Evolutionary conservation across 2,797 vertebrate genomes (phyloP).

Genomic region (Hirundo rustica): DNA sequence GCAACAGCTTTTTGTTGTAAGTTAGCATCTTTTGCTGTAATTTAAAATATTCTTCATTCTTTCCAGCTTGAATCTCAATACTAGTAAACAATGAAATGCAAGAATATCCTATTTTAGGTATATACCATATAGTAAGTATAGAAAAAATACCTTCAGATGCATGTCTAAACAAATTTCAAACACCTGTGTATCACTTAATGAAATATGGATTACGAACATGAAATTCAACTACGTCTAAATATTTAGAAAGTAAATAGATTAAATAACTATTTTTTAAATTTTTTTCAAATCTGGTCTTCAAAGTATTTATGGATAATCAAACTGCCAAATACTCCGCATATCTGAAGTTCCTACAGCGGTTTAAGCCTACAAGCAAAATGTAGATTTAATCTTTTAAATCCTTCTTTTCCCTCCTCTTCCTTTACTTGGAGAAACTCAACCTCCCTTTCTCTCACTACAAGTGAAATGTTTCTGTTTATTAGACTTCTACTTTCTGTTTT

Average conservation of each 20-base stretch:
- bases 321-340: not conserved
- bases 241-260: not conserved
- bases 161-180: not conserved
- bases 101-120: not conserved
- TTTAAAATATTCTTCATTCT: not conserved
- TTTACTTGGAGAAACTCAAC: not conserved
- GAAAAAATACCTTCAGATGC: not conserved
- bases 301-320: not conserved
- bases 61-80: not conserved
- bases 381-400: not conserved
- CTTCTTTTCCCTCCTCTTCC: not conserved
- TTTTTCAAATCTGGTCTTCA: not conserved
- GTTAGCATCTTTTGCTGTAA: not conserved
- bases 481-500: not conserved
- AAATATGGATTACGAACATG: not conserved
- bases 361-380: not conserved
- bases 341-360: not conserved
- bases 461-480: not conserved
- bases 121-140: not conserved
- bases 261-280: rapidly evolving
- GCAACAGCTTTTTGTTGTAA: not conserved
- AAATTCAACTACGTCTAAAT: not conserved
- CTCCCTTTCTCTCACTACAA: not conserved
- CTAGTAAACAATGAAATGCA: not conserved
- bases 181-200: not conserved